Conservation (phyloP, 1,140 invertebrate genomes). For the Anastrepha obliqua region DNA sequence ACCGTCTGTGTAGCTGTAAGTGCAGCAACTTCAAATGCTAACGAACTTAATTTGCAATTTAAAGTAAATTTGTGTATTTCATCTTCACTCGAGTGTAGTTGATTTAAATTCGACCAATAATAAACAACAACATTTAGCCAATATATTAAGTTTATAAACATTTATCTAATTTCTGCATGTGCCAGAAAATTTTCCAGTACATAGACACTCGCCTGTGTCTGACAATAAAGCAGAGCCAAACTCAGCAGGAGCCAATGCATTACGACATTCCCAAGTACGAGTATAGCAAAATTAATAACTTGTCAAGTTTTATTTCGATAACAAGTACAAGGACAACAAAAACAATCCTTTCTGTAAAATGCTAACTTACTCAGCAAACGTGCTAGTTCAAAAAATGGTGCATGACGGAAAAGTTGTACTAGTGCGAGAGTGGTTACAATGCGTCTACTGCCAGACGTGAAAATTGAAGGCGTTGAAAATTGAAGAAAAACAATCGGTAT, state of each 20-base stretch:
- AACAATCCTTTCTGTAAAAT: not conserved
- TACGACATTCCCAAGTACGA: not conserved
- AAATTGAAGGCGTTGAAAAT: too few species aligned
- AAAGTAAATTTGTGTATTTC: not conserved
- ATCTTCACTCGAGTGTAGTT: not conserved
- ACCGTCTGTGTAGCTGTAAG: not conserved
- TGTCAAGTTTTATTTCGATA: constrained; percentile 35
- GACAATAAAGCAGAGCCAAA: not conserved
- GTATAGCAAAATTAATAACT: constrained; percentile 38
- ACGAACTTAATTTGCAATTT: not conserved
- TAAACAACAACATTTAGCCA: not conserved
- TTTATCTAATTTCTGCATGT: not conserved
- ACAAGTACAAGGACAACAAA: not conserved
- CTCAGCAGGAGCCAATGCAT: not conserved
- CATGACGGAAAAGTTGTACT: too few species aligned
- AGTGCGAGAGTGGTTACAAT: too few species aligned
- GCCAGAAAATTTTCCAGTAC: not conserved
- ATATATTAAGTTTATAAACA: not conserved
- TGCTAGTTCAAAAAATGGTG: too few species aligned
- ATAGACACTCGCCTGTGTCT: not conserved
- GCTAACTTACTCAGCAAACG: too few species aligned
- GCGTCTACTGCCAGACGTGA: too few species aligned
- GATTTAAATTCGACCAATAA: not conserved
- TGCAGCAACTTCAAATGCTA: not conserved
- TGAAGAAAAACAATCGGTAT: too few species aligned